phyloP scores from a whole-genome alignment of 2,888 invertebrate species.

The Tromatobia lineatoria region DNA sequence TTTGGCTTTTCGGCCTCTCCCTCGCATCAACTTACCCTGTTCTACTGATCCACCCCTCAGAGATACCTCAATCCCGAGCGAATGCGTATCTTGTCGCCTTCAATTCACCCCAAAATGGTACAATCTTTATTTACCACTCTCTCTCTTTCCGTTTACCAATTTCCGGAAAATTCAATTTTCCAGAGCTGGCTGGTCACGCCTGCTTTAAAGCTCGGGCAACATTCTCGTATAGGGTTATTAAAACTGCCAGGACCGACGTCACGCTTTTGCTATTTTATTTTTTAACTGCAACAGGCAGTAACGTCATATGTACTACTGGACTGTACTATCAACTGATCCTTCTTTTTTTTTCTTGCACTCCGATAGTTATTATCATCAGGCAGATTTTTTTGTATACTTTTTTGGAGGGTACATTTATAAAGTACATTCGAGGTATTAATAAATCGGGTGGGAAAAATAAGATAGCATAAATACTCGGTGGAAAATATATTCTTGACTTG shows the following conservation, averaged over 20 bases:
- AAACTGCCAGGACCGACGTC: background rate
- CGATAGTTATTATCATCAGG: too few species aligned
- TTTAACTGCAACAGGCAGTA: too few species aligned
- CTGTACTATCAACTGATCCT: too few species aligned
- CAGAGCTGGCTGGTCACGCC: slow-evolving; percentile 5
- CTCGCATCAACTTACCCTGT: background rate
- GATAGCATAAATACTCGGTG: too few species aligned
- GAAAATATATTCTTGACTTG: too few species aligned
- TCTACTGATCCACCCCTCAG: slow-evolving; percentile 1
- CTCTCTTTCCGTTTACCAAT: slow-evolving; percentile 3
- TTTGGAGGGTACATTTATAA: too few species aligned
- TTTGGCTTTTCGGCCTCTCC: background rate
- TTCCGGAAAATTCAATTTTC: slow-evolving; percentile 46
- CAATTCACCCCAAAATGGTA: background rate
- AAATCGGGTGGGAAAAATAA: too few species aligned
- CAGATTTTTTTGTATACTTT: too few species aligned
- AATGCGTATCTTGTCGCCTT: background rate
- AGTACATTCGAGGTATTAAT: too few species aligned
- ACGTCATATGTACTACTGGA: too few species aligned
- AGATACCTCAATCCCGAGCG: slow-evolving; percentile 19
- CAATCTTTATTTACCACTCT: background rate
- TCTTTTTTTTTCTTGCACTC: too few species aligned
- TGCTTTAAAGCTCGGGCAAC: background rate
- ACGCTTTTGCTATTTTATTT: background rate
- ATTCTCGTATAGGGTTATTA: background rate